Percentiles rank a stretch among this genome's conserved stretches.
Conservation (phyloP, 2,888 invertebrate genomes). For the Thalpophila matura region DNA sequence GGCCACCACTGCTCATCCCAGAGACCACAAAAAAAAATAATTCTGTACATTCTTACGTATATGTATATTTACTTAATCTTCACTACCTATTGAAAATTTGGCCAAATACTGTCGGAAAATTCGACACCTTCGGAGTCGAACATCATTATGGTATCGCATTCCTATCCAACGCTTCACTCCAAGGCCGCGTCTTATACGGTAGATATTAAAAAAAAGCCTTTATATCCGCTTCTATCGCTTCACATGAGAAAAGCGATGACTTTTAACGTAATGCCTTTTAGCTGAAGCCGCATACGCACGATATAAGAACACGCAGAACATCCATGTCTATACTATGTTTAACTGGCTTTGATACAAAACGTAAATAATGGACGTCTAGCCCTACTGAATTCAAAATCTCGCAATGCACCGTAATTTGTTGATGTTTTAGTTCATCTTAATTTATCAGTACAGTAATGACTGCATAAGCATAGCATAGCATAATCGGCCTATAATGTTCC, state of each 20-base stretch:
- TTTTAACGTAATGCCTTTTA: slow-evolving; percentile 60
- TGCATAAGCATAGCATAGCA: too few species aligned
- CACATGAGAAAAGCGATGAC: slow-evolving; percentile 56
- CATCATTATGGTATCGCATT: slow-evolving; percentile 50
- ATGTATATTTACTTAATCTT: neutral
- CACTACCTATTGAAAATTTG: slow-evolving; percentile 14
- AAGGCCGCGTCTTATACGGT: slow-evolving; percentile 45
- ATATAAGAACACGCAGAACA: slow-evolving; percentile 22
- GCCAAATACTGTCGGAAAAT: neutral
- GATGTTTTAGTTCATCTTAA: too few species aligned
- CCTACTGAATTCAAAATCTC: too few species aligned
- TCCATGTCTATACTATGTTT: too few species aligned
- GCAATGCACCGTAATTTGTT: too few species aligned
- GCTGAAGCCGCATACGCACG: slow-evolving; percentile 26
- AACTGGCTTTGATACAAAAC: too few species aligned
- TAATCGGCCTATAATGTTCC: too few species aligned
- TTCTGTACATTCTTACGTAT: neutral
- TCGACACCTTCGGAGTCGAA: slow-evolving; percentile 25
- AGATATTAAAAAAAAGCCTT: slow-evolving; percentile 60
- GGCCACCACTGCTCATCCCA: too few species aligned
- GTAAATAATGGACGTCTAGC: too few species aligned
- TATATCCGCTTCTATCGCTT: slow-evolving; percentile 50
- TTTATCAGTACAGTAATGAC: too few species aligned
- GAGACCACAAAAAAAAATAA: neutral
- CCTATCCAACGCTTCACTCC: slow-evolving; percentile 23